Conservation (phyloP, 1,140 invertebrate species). For the Brachionus rotundiformis region DNA sequence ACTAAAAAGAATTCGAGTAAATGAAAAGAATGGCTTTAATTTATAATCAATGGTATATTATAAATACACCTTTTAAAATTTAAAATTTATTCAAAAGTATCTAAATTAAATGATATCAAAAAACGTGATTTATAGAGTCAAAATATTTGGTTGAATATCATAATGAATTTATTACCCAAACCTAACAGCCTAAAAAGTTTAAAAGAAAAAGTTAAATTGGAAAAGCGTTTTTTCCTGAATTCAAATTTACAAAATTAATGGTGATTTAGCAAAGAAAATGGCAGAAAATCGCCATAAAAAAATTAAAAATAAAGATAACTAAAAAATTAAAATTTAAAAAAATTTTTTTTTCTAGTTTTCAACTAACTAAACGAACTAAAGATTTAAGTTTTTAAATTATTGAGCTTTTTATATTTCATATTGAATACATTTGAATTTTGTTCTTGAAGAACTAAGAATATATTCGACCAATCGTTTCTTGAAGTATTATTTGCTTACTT, state of each 20-base stretch:
- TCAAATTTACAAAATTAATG: too few relatives aligned
- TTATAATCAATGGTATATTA: constrained; percentile 11
- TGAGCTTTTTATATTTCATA: background rate
- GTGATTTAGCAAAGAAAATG: too few relatives aligned
- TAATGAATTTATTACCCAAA: background rate
- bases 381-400: too few relatives aligned
- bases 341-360: too few relatives aligned
- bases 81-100: background rate
- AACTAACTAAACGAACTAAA: too few relatives aligned
- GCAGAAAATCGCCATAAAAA: too few relatives aligned
- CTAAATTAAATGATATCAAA: background rate
- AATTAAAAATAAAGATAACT: too few relatives aligned
- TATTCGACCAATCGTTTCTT: background rate
- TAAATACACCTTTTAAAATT: background rate
- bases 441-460: background rate
- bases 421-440: background rate
- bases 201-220: background rate
- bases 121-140: background rate
- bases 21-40: constrained; percentile 1
- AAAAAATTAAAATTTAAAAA: too few relatives aligned
- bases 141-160: background rate
- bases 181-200: background rate
- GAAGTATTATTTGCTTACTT: background rate
- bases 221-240: too few relatives aligned
- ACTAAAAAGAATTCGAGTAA: background rate